phyloP scores from a whole-genome alignment of 1,140 invertebrate genomes.

The Nilaparvata lugens region DNA sequence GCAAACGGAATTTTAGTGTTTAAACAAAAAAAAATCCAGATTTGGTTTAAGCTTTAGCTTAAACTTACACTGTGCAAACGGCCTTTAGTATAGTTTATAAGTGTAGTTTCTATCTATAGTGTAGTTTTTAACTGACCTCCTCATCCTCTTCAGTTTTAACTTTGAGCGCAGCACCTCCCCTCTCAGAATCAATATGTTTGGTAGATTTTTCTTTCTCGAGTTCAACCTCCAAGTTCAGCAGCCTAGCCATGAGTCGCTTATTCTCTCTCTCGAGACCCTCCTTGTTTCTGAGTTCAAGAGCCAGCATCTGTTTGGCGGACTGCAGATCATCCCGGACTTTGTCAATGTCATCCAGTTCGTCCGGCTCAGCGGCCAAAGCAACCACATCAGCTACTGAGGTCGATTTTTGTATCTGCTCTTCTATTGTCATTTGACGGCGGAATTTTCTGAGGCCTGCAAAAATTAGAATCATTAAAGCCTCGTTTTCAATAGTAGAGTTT shows the following conservation, averaged over 20 bases:
- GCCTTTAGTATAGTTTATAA: too few relatives aligned
- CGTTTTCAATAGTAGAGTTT: too few relatives aligned
- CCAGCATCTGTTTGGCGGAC: slow-evolving; percentile 82
- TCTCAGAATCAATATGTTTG: slow-evolving; percentile 8
- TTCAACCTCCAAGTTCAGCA: slow-evolving; percentile 68
- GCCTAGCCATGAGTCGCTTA: slow-evolving; percentile 64
- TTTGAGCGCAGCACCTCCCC: slow-evolving; percentile 9
- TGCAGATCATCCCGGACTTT: slow-evolving; percentile 80
- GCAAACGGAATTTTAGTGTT: too few relatives aligned
- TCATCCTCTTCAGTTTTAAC: slow-evolving; percentile 50
- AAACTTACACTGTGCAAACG: too few relatives aligned
- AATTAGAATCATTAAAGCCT: too few relatives aligned
- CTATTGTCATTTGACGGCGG: slow-evolving; percentile 76
- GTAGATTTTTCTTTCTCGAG: slow-evolving; percentile 45
- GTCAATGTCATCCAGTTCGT: slow-evolving; percentile 75
- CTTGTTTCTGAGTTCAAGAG: slow-evolving; percentile 75
- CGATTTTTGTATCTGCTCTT: slow-evolving; percentile 76
- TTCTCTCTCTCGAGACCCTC: slow-evolving; percentile 78
- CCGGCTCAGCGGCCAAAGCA: slow-evolving; percentile 43
- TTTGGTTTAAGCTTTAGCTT: too few relatives aligned
- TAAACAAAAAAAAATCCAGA: too few relatives aligned
- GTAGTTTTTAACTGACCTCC: slow-evolving; percentile 32
- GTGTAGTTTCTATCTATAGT: too few relatives aligned
- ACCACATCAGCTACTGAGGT: slow-evolving; percentile 53
- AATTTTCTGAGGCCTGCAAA: slow-evolving; percentile 68